Base-by-base conservation (phyloP, 92 coral and sea anemone species). In the Parazoanthus atlanticus region DNA sequence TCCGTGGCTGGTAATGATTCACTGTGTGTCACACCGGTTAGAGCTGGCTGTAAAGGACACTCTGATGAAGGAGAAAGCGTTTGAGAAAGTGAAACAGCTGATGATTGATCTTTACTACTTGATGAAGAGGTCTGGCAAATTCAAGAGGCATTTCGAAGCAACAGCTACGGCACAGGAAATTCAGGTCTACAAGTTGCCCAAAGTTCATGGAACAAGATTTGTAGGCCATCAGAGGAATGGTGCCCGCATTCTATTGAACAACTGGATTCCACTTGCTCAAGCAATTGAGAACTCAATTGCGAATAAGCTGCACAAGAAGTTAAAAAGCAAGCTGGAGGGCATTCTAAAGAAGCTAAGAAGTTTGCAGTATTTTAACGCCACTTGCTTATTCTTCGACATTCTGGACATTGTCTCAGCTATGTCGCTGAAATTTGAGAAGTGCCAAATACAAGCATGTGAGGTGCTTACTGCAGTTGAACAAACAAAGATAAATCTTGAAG, bases 11-110 rank as follows among this genome's bases (percentile, higher is more conserved):
- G 36, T 88, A 79, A 88, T 78, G 21, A 79, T 80, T 4, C 79
- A 88, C 46, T 88, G 86, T 65, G 86, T 86, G 29, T 79, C 80
- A 86, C 90, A 88, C 79, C 80, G 90, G 75, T 79, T 88, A 9
- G 86, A 80, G 61, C 36, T 88, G 78, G 90, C 90, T 34, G 86
- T 67, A 67, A 80, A 67, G 26, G 34, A 80, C 69, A 47, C 34
- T 70, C 86, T 80, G 33, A 36, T 65, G 32, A 65, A 64, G 79
- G 33, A 65, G 78, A 86, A 79, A 33, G 86, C 80, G 65, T 88
- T 88, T 64, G 80, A 80, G 67, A 47, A 88, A 56, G 29, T 69
- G 34, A 88, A 88, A 79, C 90, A 43, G 49, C 73, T 67, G 73
- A 67, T 67, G 73, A 67, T 67, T 67, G 30, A 67, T 29, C 73